Percentiles rank a stretch among this genome's conserved stretches.
phyloP scores from a whole-genome alignment of 2,113 vertebrate species.

The Recurvirostra avosetta region DNA sequence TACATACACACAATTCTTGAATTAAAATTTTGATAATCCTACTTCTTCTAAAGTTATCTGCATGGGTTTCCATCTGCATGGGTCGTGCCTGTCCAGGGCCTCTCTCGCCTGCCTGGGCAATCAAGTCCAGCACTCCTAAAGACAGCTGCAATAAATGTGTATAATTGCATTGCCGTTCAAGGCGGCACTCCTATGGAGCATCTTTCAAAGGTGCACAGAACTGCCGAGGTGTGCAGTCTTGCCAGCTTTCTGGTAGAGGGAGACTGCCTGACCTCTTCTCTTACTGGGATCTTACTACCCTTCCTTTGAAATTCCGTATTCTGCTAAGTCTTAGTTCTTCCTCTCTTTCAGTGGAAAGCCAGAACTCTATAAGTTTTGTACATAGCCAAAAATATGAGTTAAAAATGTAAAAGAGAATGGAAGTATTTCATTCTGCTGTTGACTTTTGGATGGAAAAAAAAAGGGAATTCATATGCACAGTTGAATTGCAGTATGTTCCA shows the following conservation, averaged over 20 bases:
- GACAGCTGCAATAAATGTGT: not conserved
- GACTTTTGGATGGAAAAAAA: not conserved
- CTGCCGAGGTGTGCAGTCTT: rapidly evolving
- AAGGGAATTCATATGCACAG: not conserved
- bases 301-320: not conserved
- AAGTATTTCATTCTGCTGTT: not conserved
- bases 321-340: not conserved
- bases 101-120: rapidly evolving
- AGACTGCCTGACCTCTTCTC: not conserved
- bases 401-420: not conserved
- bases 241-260: not conserved
- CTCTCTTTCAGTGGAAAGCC: not conserved
- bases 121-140: not conserved
- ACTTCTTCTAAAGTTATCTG: not conserved
- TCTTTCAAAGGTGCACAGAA: not conserved
- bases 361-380: not conserved
- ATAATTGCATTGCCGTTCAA: rapidly evolving
- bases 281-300: not conserved
- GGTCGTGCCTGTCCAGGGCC: rapidly evolving
- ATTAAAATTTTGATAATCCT: not conserved
- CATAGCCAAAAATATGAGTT: not conserved
- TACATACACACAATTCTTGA: not conserved
- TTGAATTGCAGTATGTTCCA: not conserved
- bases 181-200: rapidly evolving
- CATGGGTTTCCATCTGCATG: not conserved